phyloP scores from a whole-genome alignment of 2,113 vertebrate genomes.

The Nycticorax nycticorax region DNA sequence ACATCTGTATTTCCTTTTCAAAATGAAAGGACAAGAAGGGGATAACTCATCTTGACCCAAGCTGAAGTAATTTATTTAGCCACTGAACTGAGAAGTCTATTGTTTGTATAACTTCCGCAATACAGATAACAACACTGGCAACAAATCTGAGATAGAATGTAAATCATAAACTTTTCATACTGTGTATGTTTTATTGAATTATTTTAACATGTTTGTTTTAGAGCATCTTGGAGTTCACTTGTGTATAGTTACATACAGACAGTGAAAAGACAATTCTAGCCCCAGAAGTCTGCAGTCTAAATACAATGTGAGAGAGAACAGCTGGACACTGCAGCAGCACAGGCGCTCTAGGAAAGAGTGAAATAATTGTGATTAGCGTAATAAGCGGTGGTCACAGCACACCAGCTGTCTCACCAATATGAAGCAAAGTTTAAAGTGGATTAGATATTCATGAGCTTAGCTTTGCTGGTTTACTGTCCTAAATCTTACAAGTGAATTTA shows the following conservation, averaged over 20 bases:
- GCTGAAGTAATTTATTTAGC: neutral
- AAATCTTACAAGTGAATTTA: neutral
- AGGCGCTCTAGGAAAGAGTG: neutral
- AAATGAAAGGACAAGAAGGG: neutral
- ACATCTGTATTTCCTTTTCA: neutral
- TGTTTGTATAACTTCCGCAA: neutral
- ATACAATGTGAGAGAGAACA: neutral
- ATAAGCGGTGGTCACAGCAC: neutral
- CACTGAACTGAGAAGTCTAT: neutral
- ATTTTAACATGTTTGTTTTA: neutral
- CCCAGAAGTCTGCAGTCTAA: neutral
- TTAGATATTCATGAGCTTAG: constrained; percentile 8
- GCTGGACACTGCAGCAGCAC: neutral
- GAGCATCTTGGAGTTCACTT: neutral
- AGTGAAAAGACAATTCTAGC: neutral
- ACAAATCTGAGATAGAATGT: neutral
- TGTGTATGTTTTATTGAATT: neutral
- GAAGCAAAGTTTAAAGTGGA: neutral
- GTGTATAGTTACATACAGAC: neutral
- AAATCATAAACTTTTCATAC: neutral
- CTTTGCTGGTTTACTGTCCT: neutral
- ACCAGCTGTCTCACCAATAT: neutral
- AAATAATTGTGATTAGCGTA: neutral
- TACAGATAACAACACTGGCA: neutral
- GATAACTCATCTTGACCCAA: neutral